A percentile compares a stretch with the other conserved stretches of the same genome.
phyloP scores from a whole-genome alignment of 2,888 invertebrate genomes.

The Meghimatium bilineatum region DNA sequence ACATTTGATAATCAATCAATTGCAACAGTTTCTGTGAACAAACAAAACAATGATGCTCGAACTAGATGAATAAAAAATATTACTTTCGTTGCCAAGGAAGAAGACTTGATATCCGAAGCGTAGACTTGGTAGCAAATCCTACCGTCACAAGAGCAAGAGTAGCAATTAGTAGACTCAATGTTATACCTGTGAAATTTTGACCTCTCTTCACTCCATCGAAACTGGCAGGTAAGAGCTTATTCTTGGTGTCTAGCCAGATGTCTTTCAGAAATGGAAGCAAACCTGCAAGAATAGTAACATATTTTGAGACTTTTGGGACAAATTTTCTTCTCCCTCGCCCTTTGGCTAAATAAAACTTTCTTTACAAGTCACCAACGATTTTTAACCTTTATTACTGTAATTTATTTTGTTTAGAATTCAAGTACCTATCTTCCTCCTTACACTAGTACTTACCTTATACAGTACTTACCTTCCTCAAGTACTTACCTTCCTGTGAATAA shows the following conservation, averaged over 20 bases:
- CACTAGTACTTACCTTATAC: too few species aligned
- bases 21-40: too few species aligned
- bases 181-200: neutral
- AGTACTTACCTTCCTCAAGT: too few species aligned
- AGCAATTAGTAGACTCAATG: neutral
- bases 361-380: too few species aligned
- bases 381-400: too few species aligned
- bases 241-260: slow-evolving; percentile 21
- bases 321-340: too few species aligned
- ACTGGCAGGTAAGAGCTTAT: slow-evolving; percentile 9
- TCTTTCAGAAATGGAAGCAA: slow-evolving; percentile 27
- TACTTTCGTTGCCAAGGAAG: neutral
- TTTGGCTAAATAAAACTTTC: too few species aligned
- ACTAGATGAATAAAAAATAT: neutral
- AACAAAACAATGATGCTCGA: neutral
- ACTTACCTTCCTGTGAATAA: too few species aligned
- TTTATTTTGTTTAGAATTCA: too few species aligned
- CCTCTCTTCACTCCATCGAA: neutral
- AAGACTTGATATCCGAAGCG: neutral
- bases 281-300: neutral
- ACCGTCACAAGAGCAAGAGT: neutral
- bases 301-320: too few species aligned
- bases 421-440: too few species aligned
- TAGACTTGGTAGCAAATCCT: neutral
- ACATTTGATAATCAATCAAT: too few species aligned